A percentile compares a stretch with the other conserved stretches of the same genome.
These are phyloP conservation scores for Diadromus collaris DNA, from an alignment of 2,888 invertebrate species.

Conservation along the genomic window DNA sequence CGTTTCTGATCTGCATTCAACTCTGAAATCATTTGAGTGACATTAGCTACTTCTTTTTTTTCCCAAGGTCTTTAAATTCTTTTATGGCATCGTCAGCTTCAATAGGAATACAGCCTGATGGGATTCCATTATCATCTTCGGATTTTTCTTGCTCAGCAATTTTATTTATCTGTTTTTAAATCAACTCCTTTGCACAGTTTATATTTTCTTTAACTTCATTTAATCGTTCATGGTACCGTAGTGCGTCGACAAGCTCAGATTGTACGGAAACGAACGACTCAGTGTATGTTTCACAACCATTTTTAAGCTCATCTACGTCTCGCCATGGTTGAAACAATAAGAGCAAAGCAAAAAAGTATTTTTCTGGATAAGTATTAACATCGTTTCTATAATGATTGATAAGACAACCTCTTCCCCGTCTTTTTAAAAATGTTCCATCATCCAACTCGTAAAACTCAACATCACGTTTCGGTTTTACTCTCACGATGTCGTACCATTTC, in stretches of 20 bases:
- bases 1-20: conserved; percentile 21
- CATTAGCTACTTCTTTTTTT: conserved; percentile 33
- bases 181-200: conserved; percentile 31
- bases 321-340: conserved; percentile 67
- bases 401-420: conserved; percentile 53
- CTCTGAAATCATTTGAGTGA: conserved; percentile 16
- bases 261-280: neutral
- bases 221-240: conserved; percentile 53
- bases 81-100: conserved; percentile 38
- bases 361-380: conserved; percentile 64
- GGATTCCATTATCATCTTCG: conserved; percentile 5
- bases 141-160: conserved; percentile 24
- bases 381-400: conserved; percentile 67
- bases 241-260: conserved; percentile 49
- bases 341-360: conserved; percentile 65
- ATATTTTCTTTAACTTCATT: conserved; percentile 40
- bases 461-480: conserved; percentile 43
- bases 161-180: conserved; percentile 36
- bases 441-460: conserved; percentile 43
- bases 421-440: neutral
- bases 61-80: conserved; percentile 8
- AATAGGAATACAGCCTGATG: conserved; percentile 47
- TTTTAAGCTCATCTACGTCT: conserved; percentile 58
- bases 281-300: neutral
- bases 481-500: conserved; percentile 60